Evolutionary conservation across 2,888 invertebrate species (phyloP).

Genomic region (Noctua comes): DNA sequence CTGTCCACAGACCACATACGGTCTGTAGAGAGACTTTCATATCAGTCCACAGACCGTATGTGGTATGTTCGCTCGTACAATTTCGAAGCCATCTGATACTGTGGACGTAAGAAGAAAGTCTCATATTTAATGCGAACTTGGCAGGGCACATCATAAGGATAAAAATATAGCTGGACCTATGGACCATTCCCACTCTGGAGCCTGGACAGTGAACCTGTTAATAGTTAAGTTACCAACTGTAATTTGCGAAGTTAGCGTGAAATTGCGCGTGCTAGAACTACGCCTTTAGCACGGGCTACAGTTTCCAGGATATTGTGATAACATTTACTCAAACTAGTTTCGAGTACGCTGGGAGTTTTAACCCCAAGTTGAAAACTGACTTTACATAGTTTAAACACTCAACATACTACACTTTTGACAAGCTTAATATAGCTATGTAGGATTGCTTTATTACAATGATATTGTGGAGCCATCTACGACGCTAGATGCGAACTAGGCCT

Average conservation of each 20-base stretch:
- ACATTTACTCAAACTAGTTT: background rate
- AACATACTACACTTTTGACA: background rate
- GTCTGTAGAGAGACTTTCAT: too few species aligned
- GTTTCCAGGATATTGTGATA: background rate
- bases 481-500: background rate
- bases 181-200: too few species aligned
- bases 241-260: background rate
- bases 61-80: too few species aligned
- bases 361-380: background rate
- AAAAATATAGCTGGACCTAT: too few species aligned
- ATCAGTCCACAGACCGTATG: too few species aligned
- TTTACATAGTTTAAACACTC: background rate
- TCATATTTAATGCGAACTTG: too few species aligned
- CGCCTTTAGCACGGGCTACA: background rate
- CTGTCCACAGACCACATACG: too few species aligned
- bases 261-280: background rate
- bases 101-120: too few species aligned
- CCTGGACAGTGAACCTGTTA: too few species aligned
- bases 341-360: background rate
- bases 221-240: background rate
- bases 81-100: too few species aligned
- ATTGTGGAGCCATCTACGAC: background rate
- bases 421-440: background rate
- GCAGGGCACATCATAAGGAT: too few species aligned
- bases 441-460: background rate